Evolutionary conservation across 2,888 invertebrate species (phyloP).

Genomic region (Aromia moschata): DNA sequence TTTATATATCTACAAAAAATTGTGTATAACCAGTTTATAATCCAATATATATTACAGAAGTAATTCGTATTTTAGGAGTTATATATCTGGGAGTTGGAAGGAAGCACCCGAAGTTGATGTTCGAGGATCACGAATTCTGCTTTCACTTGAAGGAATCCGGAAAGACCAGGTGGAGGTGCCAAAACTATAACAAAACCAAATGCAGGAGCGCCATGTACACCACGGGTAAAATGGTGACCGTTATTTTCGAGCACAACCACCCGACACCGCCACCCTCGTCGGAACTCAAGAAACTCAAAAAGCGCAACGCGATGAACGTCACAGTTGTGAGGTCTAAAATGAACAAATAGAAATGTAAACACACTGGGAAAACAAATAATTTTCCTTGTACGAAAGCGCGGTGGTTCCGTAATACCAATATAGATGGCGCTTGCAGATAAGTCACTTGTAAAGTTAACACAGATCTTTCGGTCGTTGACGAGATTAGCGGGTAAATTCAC

Average conservation of each 20-base stretch:
- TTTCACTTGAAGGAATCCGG: conserved; percentile 19
- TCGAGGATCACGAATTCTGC: conserved; percentile 20
- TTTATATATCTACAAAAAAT: not conserved
- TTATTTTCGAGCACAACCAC: conserved; percentile 29
- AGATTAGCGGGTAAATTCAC: too few relatives aligned
- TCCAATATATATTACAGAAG: not conserved
- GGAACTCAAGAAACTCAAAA: not conserved
- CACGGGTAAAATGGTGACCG: conserved; percentile 23
- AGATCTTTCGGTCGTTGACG: too few relatives aligned
- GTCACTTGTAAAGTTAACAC: too few relatives aligned
- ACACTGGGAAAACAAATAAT: too few relatives aligned
- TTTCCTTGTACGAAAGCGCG: too few relatives aligned
- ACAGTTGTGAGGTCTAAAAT: not conserved
- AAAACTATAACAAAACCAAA: conserved; percentile 29
- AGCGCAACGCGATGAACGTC: not conserved
- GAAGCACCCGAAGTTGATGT: conserved; percentile 31
- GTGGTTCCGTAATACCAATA: too few relatives aligned
- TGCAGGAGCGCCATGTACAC: conserved; percentile 37
- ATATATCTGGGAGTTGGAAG: conserved; percentile 26
- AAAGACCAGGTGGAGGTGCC: conserved; percentile 33
- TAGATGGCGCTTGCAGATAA: too few relatives aligned
- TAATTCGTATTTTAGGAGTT: conserved; percentile 15
- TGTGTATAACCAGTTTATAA: not conserved
- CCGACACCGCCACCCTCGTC: conserved; percentile 11
- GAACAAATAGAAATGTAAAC: not conserved